Base-by-base conservation (phyloP, 2,888 invertebrate genomes). In the Lysandra coridon region DNA sequence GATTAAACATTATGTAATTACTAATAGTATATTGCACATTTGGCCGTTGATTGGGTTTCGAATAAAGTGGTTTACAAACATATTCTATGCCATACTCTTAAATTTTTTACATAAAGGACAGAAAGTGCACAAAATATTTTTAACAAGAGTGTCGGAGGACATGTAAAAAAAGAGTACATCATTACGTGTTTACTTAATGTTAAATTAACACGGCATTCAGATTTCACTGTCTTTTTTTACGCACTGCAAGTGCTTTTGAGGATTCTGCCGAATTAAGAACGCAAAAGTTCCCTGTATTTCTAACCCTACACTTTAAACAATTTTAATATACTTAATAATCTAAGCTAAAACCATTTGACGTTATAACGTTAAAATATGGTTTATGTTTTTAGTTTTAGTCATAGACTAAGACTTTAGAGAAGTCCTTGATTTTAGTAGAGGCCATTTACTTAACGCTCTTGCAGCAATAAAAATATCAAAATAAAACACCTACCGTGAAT, bases 11-110 rank as follows among this genome's bases (percentile, higher is more conserved):
- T 69, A 69, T 69, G 30, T 14, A 37, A 64, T 12, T 64, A 30
- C 64, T 69, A 69, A 33, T 69, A 64, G 33, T 37, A 62, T 62
- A 69, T 33, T 69, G 33, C 69, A 69, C 69, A 33, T 33, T 69
- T 37, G 33, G 69, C 69, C 37, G 14, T 14, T 5, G 33, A 37
- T 17, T 33, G 14, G 14, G 17, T 69, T 69, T 69, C 5, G 69
- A 69, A 69, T 69, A 33, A 33, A 69, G 0, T 64, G 30, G 30
- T 64, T 69, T 69, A 69, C 33, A 69, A 64, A 30, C 12, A 10
- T 30, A 23, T 23, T 23, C 44, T 40, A 44, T 44, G 44, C 44
- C 53, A 57, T 57, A 57, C 17, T 14, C 57, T 14, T 57, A 53
- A 57, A 1, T 17, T 57, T 57, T 12, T 23, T 64, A 23, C 64